phyloP scores from a whole-genome alignment of 2,113 vertebrate species.

The Steatornis caripensis region DNA sequence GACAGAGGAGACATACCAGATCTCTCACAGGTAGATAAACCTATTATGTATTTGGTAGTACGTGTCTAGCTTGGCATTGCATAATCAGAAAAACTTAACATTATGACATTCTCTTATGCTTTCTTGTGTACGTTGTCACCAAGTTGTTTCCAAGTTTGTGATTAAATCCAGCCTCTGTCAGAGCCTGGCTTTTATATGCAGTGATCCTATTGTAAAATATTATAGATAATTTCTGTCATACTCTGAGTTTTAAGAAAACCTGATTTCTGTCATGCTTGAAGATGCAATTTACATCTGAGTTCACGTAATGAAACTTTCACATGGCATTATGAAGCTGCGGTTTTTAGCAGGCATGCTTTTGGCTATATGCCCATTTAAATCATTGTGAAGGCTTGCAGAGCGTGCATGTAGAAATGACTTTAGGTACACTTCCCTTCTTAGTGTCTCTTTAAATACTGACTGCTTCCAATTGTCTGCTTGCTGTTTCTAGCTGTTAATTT shows the following conservation, averaged over 20 bases:
- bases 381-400: background rate
- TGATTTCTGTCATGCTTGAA: background rate
- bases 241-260: background rate
- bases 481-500: conserved; percentile 4
- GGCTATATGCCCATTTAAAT: background rate
- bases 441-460: background rate
- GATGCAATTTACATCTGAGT: background rate
- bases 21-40: conserved; percentile 86
- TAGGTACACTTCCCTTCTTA: background rate
- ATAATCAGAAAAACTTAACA: background rate
- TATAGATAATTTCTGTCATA: background rate
- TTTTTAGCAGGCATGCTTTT: background rate
- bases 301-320: background rate
- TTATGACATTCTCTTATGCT: background rate
- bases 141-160: background rate
- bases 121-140: background rate
- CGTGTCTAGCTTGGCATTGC: background rate
- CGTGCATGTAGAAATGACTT: background rate
- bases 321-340: background rate
- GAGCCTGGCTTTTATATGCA: background rate
- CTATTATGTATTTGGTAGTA: background rate
- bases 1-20: conserved; percentile 97
- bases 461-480: background rate
- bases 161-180: background rate
- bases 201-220: background rate